Conservation (phyloP, 2,113 vertebrate genomes). For the Grantiella picta region DNA sequence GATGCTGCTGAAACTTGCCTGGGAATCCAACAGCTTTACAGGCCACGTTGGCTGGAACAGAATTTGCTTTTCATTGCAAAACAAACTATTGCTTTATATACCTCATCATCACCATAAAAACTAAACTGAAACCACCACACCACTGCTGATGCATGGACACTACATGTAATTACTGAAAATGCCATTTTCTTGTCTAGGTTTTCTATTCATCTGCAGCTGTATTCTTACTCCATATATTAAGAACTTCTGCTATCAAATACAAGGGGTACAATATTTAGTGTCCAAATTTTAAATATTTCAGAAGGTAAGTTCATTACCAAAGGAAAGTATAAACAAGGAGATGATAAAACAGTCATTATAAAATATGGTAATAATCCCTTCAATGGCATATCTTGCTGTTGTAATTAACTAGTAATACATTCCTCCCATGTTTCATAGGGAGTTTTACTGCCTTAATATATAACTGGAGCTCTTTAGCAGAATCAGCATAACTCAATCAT, state of each 20-base stretch:
- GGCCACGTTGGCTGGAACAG: not conserved
- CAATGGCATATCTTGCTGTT: conserved; percentile 19
- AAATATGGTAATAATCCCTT: conserved; percentile 40
- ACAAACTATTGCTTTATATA: not conserved
- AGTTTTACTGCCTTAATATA: conserved; percentile 39
- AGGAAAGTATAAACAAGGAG: conserved; percentile 40
- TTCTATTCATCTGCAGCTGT: not conserved
- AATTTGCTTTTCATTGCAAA: not conserved
- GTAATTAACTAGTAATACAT: conserved; percentile 50
- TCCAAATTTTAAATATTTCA: conserved; percentile 9
- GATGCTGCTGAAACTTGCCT: not conserved
- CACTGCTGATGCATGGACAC: not conserved
- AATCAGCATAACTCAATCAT: conserved; percentile 25
- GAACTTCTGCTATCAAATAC: not conserved
- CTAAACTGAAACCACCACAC: not conserved
- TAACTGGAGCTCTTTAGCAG: conserved; percentile 24
- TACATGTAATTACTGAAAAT: not conserved
- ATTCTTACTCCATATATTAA: not conserved
- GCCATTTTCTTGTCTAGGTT: not conserved
- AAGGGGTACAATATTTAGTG: not conserved
- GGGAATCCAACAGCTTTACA: not conserved
- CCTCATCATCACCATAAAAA: not conserved
- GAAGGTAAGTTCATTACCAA: conserved; percentile 20
- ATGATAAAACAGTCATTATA: conserved; percentile 28
- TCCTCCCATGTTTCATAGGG: conserved; percentile 34